Evolutionary conservation across 2,797 vertebrate species (phyloP), one percentile per base, ranked within the genome.

Genomic region (Catharus ustulatus): DNA sequence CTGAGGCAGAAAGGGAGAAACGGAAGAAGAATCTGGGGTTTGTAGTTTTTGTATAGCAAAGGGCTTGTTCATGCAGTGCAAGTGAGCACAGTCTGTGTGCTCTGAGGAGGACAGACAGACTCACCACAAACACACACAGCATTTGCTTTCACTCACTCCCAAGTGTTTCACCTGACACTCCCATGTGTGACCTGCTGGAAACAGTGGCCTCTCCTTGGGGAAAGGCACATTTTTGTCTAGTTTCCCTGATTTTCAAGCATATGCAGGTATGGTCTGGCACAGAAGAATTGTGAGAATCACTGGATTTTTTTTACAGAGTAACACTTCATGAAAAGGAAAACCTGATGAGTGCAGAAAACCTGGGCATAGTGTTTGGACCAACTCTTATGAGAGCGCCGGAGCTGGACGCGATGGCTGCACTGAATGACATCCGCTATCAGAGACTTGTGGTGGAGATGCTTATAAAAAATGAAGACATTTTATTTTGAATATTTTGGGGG

Each of bases 371-470:
- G 59, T 99, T 99, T 34, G 99, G 99, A 59, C 99, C 99, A 69
- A 99, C 99, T 61, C 98, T 99, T 13, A 99, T 99, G 99, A 98
- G 99, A 5, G 98, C 98, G 1, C 99, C 99, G 2, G 98, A 99
- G 96, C 98, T 98, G 82, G 99, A 99, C 12, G 99, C 99, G 36
- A 98, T 99, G 98, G 99, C 99, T 1, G 98, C 99, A 0, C 96
- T 99, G 95, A 99, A 99, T 9, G 99, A 99, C 97, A 99, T 99
- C 97, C 99, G 99, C 92, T 98, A 99, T 97, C 99, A 99, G 98
- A 98, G 99, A 97, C 99, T 99, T 97, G 99, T 99, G 98, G 99
- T 99, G 97, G 99, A 99, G 98, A 98, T 98, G 96, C 99, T 99
- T 95, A 99, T 99, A 97, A 99, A 99, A 97, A 99, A 99, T 11